These are phyloP conservation scores for Volucella bombylans DNA, from an alignment of 2,888 invertebrate species.

Conservation along the genomic window DNA sequence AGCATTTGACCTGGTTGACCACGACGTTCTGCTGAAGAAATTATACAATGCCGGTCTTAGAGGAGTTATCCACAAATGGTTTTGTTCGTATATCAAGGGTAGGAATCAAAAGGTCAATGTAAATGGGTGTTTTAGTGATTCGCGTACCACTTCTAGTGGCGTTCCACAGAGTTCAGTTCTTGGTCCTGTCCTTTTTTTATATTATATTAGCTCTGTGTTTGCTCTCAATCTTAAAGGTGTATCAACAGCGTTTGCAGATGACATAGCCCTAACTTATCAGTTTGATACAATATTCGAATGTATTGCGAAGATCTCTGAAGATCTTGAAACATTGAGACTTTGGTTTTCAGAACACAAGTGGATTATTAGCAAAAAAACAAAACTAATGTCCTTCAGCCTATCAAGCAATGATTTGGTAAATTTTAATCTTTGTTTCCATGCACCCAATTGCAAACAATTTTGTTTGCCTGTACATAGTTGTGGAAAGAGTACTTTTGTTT, in stretches of 20 bases:
- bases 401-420: neutral
- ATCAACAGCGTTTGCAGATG: conserved; percentile 18
- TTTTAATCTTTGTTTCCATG: neutral
- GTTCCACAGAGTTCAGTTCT: conserved; percentile 16
- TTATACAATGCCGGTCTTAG: conserved; percentile 11
- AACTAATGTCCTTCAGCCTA: conserved; percentile 18
- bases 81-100: neutral
- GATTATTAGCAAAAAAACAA: conserved; percentile 7
- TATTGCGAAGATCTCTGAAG: conserved; percentile 17
- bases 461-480: conserved; percentile 19
- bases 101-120: conserved; percentile 5
- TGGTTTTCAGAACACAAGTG: conserved; percentile 14
- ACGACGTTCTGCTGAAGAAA: conserved; percentile 8
- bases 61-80: conserved; percentile 3
- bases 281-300: conserved; percentile 11
- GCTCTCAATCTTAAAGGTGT: conserved; percentile 4
- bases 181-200: conserved; percentile 3
- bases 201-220: neutral
- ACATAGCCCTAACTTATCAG: conserved; percentile 10
- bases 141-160: neutral
- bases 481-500: conserved; percentile 5
- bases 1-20: conserved; percentile 16
- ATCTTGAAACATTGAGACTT: conserved; percentile 11
- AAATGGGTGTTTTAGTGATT: neutral
- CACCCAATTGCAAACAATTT: conserved; percentile 10